Percentiles rank a stretch among this genome's conserved stretches.
phyloP scores from a whole-genome alignment of 2,888 invertebrate species.

The Arenicola marina region DNA sequence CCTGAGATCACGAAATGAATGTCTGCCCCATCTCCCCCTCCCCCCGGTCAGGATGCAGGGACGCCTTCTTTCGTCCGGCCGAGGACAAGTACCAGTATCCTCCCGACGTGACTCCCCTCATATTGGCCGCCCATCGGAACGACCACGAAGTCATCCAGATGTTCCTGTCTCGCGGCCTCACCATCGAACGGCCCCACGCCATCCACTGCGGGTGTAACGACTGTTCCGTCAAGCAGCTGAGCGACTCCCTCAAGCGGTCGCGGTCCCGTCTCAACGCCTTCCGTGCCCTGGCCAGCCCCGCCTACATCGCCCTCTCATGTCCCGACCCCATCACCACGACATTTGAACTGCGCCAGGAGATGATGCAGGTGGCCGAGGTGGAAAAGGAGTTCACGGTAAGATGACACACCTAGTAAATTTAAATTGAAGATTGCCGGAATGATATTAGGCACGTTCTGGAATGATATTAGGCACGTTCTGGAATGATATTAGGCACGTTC shows the following conservation, averaged over 20 bases:
- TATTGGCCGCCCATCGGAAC: slow-evolving; percentile 71
- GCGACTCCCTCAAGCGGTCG: slow-evolving; percentile 31
- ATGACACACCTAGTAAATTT: too few species aligned
- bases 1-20: too few species aligned
- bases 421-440: too few species aligned
- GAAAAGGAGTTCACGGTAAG: slow-evolving; percentile 34
- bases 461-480: too few species aligned
- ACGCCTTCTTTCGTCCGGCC: slow-evolving; percentile 17
- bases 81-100: slow-evolving; percentile 64
- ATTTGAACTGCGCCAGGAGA: slow-evolving; percentile 34
- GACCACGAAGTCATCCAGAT: slow-evolving; percentile 70
- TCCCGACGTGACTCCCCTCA: slow-evolving; percentile 70
- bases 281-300: slow-evolving; percentile 30
- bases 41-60: slow-evolving; percentile 2
- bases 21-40: too few species aligned
- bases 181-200: slow-evolving; percentile 67
- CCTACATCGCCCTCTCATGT: slow-evolving; percentile 30
- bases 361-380: slow-evolving; percentile 28
- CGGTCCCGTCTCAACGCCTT: slow-evolving; percentile 32
- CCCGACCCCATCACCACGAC: slow-evolving; percentile 33
- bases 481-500: too few species aligned
- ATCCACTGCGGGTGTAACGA: slow-evolving; percentile 34
- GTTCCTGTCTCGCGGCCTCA: slow-evolving; percentile 69
- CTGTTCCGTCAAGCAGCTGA: slow-evolving; percentile 30
- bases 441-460: too few species aligned